Evolutionary conservation across 2,113 vertebrate genomes (phyloP).

Genomic region (Lepisosteus osseus): DNA sequence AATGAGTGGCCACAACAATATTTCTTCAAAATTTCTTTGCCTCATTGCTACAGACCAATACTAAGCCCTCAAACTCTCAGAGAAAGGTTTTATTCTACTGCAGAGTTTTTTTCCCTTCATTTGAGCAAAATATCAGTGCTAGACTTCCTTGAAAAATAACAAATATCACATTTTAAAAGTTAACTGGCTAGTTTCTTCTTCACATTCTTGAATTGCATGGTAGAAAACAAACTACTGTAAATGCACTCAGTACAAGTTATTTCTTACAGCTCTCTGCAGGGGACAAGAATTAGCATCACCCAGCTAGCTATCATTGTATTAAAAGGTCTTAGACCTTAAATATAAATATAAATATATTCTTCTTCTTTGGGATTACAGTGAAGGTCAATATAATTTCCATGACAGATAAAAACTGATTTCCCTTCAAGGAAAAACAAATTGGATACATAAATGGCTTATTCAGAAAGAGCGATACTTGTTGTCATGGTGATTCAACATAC

Average conservation of each 20-base stretch:
- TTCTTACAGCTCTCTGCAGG: background rate
- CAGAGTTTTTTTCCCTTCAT: too few species aligned
- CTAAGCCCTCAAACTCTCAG: too few species aligned
- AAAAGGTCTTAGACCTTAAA: background rate
- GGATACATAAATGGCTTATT: conserved; percentile 34
- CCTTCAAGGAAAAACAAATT: conserved; percentile 24
- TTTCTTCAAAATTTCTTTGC: too few species aligned
- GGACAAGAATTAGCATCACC: conserved; percentile 3
- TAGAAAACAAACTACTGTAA: too few species aligned
- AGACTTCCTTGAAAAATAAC: too few species aligned
- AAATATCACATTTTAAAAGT: too few species aligned
- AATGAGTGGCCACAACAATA: too few species aligned
- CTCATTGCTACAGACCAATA: too few species aligned
- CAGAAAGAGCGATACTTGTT: conserved; percentile 32
- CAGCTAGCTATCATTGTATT: background rate
- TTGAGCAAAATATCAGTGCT: too few species aligned
- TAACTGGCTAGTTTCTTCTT: too few species aligned
- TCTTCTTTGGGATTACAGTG: conserved; percentile 4
- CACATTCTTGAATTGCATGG: too few species aligned
- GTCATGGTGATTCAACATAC: conserved; percentile 44
- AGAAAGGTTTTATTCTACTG: too few species aligned
- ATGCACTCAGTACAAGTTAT: background rate
- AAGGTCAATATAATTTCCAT: conserved; percentile 13
- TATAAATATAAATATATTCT: conserved; percentile 4
- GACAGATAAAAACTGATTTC: conserved; percentile 13